These are phyloP conservation scores for Beaufortia kweichowensis DNA, from an alignment of 2,113 vertebrate genomes.

Conservation along the genomic window DNA sequence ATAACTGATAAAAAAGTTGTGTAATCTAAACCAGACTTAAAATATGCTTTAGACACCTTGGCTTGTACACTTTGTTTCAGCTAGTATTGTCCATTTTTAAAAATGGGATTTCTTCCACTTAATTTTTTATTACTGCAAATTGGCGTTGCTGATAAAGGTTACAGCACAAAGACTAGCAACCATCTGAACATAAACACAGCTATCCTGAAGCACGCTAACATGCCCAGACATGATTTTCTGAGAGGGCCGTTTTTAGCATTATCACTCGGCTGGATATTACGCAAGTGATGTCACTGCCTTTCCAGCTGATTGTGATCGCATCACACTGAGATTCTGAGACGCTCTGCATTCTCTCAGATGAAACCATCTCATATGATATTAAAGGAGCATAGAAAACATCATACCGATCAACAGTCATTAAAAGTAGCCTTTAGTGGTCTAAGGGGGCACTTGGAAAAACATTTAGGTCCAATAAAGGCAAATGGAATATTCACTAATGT, in stretches of 20 bases:
- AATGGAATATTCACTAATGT: slow-evolving; percentile 42
- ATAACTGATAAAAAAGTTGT: too few species aligned
- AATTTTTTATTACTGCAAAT: too few species aligned
- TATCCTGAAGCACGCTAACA: slow-evolving; percentile 23
- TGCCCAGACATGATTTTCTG: slow-evolving; percentile 45
- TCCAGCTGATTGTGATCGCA: background rate
- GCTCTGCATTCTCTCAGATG: background rate
- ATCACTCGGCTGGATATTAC: slow-evolving; percentile 8
- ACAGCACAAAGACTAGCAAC: background rate
- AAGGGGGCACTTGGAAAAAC: slow-evolving; percentile 16
- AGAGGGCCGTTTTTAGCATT: slow-evolving; percentile 7
- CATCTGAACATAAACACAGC: slow-evolving; percentile 3
- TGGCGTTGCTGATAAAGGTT: too few species aligned
- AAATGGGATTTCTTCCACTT: too few species aligned
- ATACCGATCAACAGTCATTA: slow-evolving; percentile 7
- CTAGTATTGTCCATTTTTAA: too few species aligned
- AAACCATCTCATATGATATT: slow-evolving; percentile 19
- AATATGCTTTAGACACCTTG: too few species aligned
- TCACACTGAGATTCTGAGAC: background rate
- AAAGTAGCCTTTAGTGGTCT: slow-evolving; percentile 5
- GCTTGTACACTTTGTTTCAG: too few species aligned
- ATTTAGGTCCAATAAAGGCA: slow-evolving; percentile 35
- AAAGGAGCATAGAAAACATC: background rate
- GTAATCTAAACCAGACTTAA: too few species aligned
- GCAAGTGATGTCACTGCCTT: slow-evolving; percentile 1